These are phyloP conservation scores for Hylaea fasciaria DNA, from an alignment of 2,888 invertebrate species.

Conservation along the genomic window DNA sequence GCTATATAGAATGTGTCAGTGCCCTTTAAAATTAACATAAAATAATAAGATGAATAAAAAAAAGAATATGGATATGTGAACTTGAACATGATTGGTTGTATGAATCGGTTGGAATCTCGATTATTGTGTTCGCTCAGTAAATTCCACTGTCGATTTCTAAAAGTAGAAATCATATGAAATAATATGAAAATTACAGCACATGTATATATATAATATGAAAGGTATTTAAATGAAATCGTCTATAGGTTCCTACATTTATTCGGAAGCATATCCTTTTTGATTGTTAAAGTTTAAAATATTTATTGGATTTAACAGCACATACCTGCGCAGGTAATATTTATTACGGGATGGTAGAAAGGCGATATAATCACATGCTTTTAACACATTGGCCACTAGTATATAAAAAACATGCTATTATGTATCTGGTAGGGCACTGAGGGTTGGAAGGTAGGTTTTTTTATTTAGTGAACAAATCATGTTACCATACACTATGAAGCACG, in stretches of 20 bases:
- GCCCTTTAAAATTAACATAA: constrained; percentile 10
- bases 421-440: constrained; percentile 35
- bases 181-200: neutral
- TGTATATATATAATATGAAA: neutral
- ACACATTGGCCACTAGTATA: neutral
- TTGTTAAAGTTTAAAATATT: constrained; percentile 28
- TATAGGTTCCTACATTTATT: constrained; percentile 11
- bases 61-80: constrained; percentile 1
- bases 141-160: constrained; percentile 5
- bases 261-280: neutral
- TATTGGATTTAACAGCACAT: constrained; percentile 16
- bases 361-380: neutral
- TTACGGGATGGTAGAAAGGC: neutral
- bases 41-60: neutral
- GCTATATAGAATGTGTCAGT: constrained; percentile 19
- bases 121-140: constrained; percentile 10
- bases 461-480: constrained; percentile 81
- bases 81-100: constrained; percentile 7
- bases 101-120: constrained; percentile 25
- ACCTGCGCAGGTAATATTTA: neutral
- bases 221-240: constrained; percentile 20
- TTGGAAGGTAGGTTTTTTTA: constrained; percentile 54
- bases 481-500: constrained; percentile 80
- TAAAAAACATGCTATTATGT: neutral
- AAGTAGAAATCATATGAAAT: neutral